Conservation (phyloP, 2,113 vertebrate species). For the Ranitomeya imitator region DNA sequence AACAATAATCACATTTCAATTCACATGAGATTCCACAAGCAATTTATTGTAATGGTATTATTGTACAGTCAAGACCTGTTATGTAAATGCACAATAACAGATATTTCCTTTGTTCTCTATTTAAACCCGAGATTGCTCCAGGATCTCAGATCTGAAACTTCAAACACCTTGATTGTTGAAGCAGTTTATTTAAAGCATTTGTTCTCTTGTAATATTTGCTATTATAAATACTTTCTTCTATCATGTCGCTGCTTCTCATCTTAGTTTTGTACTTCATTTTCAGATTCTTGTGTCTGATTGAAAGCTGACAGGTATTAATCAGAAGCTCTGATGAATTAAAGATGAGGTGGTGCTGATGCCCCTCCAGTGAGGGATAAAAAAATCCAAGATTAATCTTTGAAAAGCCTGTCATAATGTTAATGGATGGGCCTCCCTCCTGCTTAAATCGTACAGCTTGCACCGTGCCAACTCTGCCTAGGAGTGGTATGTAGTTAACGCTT, state of each 20-base stretch:
- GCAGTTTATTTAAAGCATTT: constrained; percentile 35
- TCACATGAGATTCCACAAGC: too few species aligned
- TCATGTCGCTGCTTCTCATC: constrained; percentile 34
- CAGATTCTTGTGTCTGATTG: constrained; percentile 43
- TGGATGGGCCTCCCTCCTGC: constrained; percentile 52
- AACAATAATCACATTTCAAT: too few species aligned
- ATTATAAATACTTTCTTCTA: constrained; percentile 22
- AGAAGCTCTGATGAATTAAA: constrained; percentile 52
- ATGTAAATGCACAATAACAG: neutral
- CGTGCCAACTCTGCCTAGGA: constrained; percentile 30
- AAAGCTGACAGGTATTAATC: constrained; percentile 58
- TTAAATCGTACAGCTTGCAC: constrained; percentile 40
- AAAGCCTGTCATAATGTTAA: constrained; percentile 58
- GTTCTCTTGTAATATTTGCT: constrained; percentile 24
- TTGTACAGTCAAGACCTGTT: too few species aligned
- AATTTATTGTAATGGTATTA: too few species aligned
- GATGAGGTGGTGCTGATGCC: constrained; percentile 49
- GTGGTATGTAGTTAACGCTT: constrained; percentile 40
- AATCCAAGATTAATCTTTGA: constrained; percentile 57
- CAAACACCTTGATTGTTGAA: constrained; percentile 19
- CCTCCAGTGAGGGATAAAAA: constrained; percentile 56
- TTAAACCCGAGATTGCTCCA: neutral
- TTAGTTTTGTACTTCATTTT: constrained; percentile 43
- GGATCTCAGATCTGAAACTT: neutral
- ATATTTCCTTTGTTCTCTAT: neutral